Evolutionary conservation across 2,888 invertebrate species (phyloP).

Genomic region (Schrankia costaestrigalis): DNA sequence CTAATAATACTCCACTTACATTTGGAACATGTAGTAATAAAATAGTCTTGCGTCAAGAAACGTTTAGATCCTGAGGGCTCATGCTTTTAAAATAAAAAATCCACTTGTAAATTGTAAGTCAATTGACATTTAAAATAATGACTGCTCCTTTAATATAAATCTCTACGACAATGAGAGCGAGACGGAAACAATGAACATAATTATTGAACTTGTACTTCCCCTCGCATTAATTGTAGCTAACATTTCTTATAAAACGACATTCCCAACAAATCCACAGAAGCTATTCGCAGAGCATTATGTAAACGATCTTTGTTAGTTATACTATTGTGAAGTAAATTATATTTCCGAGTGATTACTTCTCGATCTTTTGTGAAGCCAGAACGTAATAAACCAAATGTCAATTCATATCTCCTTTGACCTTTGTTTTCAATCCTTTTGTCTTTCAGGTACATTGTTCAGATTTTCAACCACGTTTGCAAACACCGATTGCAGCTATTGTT

Average conservation of each 20-base stretch:
- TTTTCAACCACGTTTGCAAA: slow-evolving; percentile 16
- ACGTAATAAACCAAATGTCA: too few species aligned
- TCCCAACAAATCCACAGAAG: neutral
- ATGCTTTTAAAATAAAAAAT: too few species aligned
- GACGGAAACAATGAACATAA: slow-evolving; percentile 1
- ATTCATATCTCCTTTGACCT: slow-evolving; percentile 4
- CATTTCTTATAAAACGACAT: neutral
- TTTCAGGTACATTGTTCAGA: slow-evolving; percentile 14
- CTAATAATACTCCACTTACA: too few species aligned
- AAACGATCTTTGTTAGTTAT: too few species aligned
- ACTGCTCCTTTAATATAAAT: slow-evolving; percentile 7
- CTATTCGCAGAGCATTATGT: too few species aligned
- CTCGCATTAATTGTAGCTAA: slow-evolving; percentile 1
- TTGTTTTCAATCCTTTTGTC: slow-evolving; percentile 12
- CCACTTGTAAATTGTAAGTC: too few species aligned
- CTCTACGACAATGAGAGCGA: neutral
- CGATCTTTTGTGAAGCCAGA: too few species aligned
- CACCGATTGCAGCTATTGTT: slow-evolving; percentile 29
- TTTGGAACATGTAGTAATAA: too few species aligned
- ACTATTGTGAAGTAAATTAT: too few species aligned
- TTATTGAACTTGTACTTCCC: neutral
- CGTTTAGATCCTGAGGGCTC: too few species aligned
- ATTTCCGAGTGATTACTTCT: too few species aligned
- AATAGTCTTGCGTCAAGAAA: too few species aligned
- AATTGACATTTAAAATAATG: slow-evolving; percentile 18